Conservation (phyloP, 2,888 invertebrate genomes). For the Ormyrus nitidulus region DNA sequence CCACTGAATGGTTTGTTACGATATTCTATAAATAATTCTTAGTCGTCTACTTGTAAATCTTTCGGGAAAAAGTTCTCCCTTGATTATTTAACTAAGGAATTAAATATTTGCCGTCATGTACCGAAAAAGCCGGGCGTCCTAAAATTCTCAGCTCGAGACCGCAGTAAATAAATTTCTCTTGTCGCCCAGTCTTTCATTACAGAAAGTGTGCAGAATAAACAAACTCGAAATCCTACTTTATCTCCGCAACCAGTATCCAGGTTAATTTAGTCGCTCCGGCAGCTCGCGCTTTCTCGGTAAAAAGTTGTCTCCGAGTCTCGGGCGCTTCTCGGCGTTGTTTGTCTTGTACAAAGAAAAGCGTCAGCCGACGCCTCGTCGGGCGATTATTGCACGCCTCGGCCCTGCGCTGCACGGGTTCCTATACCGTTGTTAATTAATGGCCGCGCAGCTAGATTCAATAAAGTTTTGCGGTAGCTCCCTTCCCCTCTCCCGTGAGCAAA, state of each 20-base stretch:
- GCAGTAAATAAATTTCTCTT: conserved; percentile 19
- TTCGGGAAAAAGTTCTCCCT: too few species aligned
- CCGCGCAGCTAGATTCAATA: conserved; percentile 42
- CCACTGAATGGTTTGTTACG: too few species aligned
- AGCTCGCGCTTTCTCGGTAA: conserved; percentile 39
- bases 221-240: conserved; percentile 62
- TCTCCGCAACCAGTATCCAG: conserved; percentile 46
- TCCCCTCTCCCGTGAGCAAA: not conserved
- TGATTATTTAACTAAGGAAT: too few species aligned
- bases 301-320: conserved; percentile 38
- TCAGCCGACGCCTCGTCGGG: conserved; percentile 1
- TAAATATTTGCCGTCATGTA: too few species aligned
- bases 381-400: conserved; percentile 34
- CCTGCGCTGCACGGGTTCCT: not conserved
- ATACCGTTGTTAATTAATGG: conserved; percentile 61
- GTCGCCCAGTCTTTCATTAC: conserved; percentile 38
- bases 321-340: conserved; percentile 55
- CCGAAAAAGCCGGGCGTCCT: too few species aligned
- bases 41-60: too few species aligned
- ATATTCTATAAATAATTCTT: too few species aligned
- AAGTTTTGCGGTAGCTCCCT: not conserved
- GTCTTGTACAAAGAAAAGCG: conserved; percentile 37
- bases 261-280: conserved; percentile 67
- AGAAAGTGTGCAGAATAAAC: conserved; percentile 45
- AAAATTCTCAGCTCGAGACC: not conserved